phyloP scores from a whole-genome alignment of 1,140 invertebrate species.

The Coptotermes formosanus region DNA sequence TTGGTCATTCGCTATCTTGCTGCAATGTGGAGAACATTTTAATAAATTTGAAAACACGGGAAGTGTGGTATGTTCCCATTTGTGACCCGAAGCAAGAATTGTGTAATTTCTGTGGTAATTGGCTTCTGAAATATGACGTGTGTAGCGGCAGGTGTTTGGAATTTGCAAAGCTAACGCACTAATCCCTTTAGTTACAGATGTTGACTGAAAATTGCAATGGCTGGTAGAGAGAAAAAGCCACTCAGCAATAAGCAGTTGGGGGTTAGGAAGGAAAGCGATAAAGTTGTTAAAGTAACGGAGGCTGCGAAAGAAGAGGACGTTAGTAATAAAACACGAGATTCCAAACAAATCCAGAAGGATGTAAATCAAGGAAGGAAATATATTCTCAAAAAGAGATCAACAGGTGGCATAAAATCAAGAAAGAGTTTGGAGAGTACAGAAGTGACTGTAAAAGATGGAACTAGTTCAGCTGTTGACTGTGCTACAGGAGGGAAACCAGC shows the following conservation, averaged over 20 bases:
- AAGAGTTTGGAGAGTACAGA: not conserved
- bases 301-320: conserved; percentile 23
- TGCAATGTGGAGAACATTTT: not conserved
- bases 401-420: conserved; percentile 20
- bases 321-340: not conserved
- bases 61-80: not conserved
- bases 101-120: not conserved
- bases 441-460: not conserved
- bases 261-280: conserved; percentile 26
- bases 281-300: conserved; percentile 16
- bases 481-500: not conserved
- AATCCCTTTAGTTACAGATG: conserved; percentile 23
- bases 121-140: not conserved
- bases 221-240: conserved; percentile 28
- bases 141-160: not conserved
- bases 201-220: conserved; percentile 31
- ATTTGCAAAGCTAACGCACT: not conserved
- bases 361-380: not conserved
- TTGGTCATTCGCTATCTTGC: not conserved
- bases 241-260: conserved; percentile 25
- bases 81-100: not conserved
- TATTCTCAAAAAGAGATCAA: conserved; percentile 20
- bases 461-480: not conserved
- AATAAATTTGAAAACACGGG: not conserved
- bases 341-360: not conserved